Evolutionary conservation across 2,113 vertebrate species (phyloP), one percentile per base, ranked within the genome.

Genomic region (Lasiurus cinereus): DNA sequence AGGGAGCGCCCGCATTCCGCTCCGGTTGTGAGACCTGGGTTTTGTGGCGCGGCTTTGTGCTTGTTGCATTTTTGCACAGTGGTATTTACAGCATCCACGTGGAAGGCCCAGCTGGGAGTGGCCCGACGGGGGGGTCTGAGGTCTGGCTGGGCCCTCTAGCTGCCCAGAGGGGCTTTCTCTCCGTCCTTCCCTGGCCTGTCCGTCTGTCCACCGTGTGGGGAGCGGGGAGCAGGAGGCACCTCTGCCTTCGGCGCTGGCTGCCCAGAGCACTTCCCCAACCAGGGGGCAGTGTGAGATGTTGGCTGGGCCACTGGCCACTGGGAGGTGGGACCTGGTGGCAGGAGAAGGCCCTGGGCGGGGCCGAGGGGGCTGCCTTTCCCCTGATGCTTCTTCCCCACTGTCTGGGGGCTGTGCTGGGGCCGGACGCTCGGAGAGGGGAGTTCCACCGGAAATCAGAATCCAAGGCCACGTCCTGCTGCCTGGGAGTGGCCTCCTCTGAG

Each of bases 11-110:
- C 24, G 24, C 2, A 22, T 39, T 64, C 46, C 83, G 33, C 66
- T 88, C 83, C 39, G 31, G 70, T 46, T 36, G 67, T 15, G 24
- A 29, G 39, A 39, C 39, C 39, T 39, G 77, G 92, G 82, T 46
- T 80, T 69, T 66, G 48, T n/a, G 39, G 39, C 33, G 39, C 56
- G 77, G 76, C 79, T 80, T 94, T 89, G 69, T 72, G 80, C 69
- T 87, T 82, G 59, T 31, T 86, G 56, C 59, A 19, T 36, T 43
- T 92, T 54, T 93, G 79, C 87, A 88, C 46, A 78, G 93, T 82
- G 92, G 79, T 91, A 76, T 87, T 85, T 83, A 80, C 24, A 78
- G 46, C 24, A 54, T 52, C 83, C 36, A 2, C 0, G 3, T 0
- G 21, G 72, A 70, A 21, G 31, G 56, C 67, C 74, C 4, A 21